Evolutionary conservation across 2,888 invertebrate species (phyloP).

Genomic region (Chironomus tentans): DNA sequence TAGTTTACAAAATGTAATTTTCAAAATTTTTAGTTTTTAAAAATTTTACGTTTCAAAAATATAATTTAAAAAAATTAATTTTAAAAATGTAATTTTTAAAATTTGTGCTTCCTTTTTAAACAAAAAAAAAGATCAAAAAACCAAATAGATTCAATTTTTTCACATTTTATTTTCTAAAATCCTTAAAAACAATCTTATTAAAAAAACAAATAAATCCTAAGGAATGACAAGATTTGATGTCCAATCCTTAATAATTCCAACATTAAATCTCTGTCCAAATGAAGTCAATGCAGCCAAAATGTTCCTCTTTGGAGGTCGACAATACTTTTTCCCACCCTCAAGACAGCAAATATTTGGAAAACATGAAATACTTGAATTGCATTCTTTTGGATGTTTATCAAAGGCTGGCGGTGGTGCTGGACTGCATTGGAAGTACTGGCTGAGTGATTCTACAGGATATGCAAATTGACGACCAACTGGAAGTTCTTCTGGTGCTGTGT

Average conservation of each 20-base stretch:
- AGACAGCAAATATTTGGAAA: slow-evolving; percentile 74
- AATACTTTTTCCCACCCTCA: slow-evolving; percentile 60
- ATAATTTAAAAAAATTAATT: too few relatives aligned
- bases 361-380: slow-evolving; percentile 62
- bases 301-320: slow-evolving; percentile 64
- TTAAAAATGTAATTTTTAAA: too few relatives aligned
- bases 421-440: slow-evolving; percentile 50
- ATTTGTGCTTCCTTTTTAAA: too few relatives aligned
- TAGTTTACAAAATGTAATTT: too few relatives aligned
- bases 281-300: slow-evolving; percentile 56
- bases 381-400: slow-evolving; percentile 61
- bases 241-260: slow-evolving; percentile 39
- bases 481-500: slow-evolving; percentile 51
- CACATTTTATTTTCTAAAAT: too few relatives aligned
- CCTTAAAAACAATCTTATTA: too few relatives aligned
- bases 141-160: too few relatives aligned
- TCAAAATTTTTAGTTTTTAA: too few relatives aligned
- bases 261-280: slow-evolving; percentile 44
- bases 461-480: slow-evolving; percentile 55
- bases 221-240: slow-evolving; percentile 40
- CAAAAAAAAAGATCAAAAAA: too few relatives aligned
- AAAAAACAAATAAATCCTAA: background rate
- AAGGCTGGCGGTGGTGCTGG: slow-evolving; percentile 56
- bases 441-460: slow-evolving; percentile 36
- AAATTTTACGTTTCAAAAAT: too few relatives aligned